A percentile compares a stretch with the other conserved stretches of the same genome.
Conservation (phyloP, 2,113 vertebrate genomes). For the Nothobranchius furzeri region DNA sequence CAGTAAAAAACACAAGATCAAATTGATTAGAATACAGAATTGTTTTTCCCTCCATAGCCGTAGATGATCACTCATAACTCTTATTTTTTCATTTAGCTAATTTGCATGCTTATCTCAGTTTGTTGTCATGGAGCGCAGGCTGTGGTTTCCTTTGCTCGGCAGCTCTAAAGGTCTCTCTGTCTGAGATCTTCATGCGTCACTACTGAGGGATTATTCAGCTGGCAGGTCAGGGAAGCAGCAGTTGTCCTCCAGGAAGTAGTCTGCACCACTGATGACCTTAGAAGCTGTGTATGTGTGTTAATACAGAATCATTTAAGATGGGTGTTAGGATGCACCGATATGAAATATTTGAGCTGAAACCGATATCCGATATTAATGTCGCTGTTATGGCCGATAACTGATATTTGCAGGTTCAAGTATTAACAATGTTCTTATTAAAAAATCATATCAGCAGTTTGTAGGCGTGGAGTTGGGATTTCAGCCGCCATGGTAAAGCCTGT, state of each 20-base stretch:
- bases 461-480: too few relatives aligned
- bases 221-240: conserved; percentile 38
- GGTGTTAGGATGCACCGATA: too few relatives aligned
- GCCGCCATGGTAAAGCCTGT: too few relatives aligned
- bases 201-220: conserved; percentile 26
- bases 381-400: too few relatives aligned
- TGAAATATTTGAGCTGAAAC: too few relatives aligned
- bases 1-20: neutral
- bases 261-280: conserved; percentile 41
- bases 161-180: conserved; percentile 45
- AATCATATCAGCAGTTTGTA: too few relatives aligned
- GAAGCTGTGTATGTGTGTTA: conserved; percentile 17
- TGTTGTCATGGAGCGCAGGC: neutral
- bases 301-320: too few relatives aligned
- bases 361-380: too few relatives aligned
- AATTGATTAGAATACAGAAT: neutral
- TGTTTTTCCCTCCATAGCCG: conserved; percentile 11
- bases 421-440: too few relatives aligned
- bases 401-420: too few relatives aligned
- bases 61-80: conserved; percentile 14
- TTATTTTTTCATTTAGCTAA: conserved; percentile 17
- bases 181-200: conserved; percentile 43
- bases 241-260: conserved; percentile 31
- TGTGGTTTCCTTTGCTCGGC: conserved; percentile 22
- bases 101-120: conserved; percentile 31